phyloP scores from a whole-genome alignment of 2,113 vertebrate genomes.

The Mesembrinibis cayennensis region DNA sequence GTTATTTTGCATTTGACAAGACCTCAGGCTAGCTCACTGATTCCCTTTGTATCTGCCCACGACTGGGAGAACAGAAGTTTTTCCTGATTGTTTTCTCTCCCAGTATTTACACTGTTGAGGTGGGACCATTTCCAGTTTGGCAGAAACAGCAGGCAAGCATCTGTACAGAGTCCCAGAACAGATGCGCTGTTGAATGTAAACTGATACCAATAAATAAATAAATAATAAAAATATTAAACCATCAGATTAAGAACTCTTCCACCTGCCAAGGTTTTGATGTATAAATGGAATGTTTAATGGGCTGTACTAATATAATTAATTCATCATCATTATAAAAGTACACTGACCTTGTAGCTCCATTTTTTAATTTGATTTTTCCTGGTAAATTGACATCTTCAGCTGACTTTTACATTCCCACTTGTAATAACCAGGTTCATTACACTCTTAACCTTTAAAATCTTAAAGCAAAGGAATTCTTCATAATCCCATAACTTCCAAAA shows the following conservation, averaged over 20 bases:
- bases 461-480: neutral
- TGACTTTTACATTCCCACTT: neutral
- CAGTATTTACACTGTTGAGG: neutral
- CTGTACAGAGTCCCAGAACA: slow-evolving; percentile 20
- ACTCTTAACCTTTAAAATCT: slow-evolving; percentile 5
- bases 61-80: neutral
- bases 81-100: neutral
- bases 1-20: slow-evolving; percentile 27
- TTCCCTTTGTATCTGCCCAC: neutral
- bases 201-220: neutral
- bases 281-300: slow-evolving; percentile 31
- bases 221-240: neutral
- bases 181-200: slow-evolving; percentile 1
- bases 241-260: slow-evolving; percentile 9
- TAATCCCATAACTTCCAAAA: neutral
- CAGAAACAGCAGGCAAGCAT: neutral
- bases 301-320: neutral
- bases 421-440: neutral
- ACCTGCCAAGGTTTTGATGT: neutral
- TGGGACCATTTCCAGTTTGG: slow-evolving; percentile 6
- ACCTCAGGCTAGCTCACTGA: neutral
- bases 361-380: neutral
- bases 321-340: slow-evolving; percentile 39
- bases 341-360: neutral
- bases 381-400: neutral